Evolutionary conservation across 2,888 invertebrate species (phyloP).

Genomic region (Lasioglossum morio): DNA sequence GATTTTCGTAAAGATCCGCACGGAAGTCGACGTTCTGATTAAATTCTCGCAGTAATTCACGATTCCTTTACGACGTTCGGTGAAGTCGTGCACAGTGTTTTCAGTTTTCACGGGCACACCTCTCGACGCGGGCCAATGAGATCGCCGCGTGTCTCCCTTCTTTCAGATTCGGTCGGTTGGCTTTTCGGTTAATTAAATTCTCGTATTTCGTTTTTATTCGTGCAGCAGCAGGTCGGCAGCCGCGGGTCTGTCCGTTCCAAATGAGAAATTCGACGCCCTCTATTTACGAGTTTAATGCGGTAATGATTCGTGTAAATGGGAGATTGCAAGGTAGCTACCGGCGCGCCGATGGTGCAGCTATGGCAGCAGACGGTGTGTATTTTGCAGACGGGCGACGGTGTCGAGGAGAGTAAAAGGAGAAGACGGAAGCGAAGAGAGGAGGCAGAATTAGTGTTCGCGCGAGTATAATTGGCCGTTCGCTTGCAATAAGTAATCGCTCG

Average conservation of each 20-base stretch:
- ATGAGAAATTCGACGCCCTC: conserved; percentile 61
- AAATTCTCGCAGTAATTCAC: neutral
- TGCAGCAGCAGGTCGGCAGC: neutral
- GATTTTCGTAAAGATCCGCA: neutral
- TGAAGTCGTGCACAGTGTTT: neutral
- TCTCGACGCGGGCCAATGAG: conserved; percentile 1
- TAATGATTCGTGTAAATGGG: conserved; percentile 60
- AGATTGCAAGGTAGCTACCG: conserved; percentile 48
- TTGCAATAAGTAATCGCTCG: conserved; percentile 68
- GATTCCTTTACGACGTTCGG: neutral
- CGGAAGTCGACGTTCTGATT: too few relatives aligned
- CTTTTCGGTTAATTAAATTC: conserved; percentile 53
- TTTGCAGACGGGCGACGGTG: conserved; percentile 27
- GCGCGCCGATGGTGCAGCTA: conserved; percentile 16
- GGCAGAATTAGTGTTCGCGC: conserved; percentile 49
- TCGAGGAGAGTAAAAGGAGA: conserved; percentile 46
- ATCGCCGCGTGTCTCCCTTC: conserved; percentile 12
- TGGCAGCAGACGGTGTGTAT: conserved; percentile 27
- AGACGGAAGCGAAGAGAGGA: conserved; percentile 13
- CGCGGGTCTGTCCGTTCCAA: conserved; percentile 41
- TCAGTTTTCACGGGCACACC: neutral
- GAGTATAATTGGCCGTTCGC: conserved; percentile 67
- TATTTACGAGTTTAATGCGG: conserved; percentile 57
- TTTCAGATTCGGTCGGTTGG: conserved; percentile 16
- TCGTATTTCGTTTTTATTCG: conserved; percentile 37